These are phyloP conservation scores for Drosophila lacteicornis DNA, from an alignment of 1,140 invertebrate genomes.

Conservation along the genomic window DNA sequence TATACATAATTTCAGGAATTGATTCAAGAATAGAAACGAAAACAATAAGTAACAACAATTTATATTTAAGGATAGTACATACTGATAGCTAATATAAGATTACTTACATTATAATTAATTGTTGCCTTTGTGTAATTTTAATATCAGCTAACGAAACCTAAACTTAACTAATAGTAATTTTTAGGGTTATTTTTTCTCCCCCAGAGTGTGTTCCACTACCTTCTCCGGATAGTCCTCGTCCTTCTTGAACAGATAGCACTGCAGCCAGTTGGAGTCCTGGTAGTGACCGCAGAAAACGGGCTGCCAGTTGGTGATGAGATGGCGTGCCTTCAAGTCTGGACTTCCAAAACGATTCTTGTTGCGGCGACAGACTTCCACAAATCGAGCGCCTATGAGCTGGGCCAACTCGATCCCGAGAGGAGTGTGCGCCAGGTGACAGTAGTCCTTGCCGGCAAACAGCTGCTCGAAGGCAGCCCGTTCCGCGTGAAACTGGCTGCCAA, in stretches of 20 bases:
- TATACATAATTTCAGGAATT: no score
- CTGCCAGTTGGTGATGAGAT: constrained; percentile 89
- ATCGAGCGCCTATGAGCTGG: constrained; percentile 93
- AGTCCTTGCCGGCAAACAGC: constrained; percentile 86
- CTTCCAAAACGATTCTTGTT: constrained; percentile 86
- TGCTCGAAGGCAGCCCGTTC: constrained; percentile 95
- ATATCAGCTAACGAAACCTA: background rate
- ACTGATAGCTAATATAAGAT: background rate
- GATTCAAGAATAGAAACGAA: no score
- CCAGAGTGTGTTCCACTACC: background rate
- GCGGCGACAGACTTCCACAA: constrained; percentile 90
- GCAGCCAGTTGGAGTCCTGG: constrained; percentile 37
- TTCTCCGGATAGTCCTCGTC: constrained; percentile 44
- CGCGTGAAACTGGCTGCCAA: constrained; percentile 95
- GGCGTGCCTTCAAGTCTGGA: constrained; percentile 84
- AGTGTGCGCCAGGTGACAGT: constrained; percentile 86
- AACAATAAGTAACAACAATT: no score
- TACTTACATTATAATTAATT: background rate
- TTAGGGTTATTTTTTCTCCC: no score
- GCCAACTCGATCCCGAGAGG: constrained; percentile 86
- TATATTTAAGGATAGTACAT: no score
- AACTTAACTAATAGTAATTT: background rate
- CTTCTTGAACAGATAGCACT: constrained; percentile 60
- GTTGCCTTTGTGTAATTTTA: background rate
- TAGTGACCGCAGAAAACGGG: constrained; percentile 86